Evolutionary conservation across 2,113 vertebrate genomes (phyloP), one percentile per base, ranked within the genome.

Genomic region (Esox niger): DNA sequence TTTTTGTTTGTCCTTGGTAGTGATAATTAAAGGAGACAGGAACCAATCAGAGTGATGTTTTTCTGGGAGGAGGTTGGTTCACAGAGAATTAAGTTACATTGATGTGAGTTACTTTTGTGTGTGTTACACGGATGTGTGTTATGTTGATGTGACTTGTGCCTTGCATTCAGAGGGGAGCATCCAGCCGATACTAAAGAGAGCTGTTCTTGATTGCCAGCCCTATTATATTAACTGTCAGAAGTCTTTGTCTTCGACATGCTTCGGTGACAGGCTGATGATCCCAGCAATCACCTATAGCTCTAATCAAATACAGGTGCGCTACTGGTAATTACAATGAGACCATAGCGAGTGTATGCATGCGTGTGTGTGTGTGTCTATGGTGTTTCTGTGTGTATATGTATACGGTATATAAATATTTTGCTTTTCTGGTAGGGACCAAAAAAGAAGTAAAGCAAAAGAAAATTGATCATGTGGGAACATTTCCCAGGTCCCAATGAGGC

Each of bases 281-380:
- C 58, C 26, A 61, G 31, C 70, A 73, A 64, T 67, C 55, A 64
- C 73, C 43, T 38, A 52, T 38, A 47, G 69, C 56, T 60, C 69
- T 69, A 73, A 75, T 77, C 70, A 57, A 74, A 69, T 62, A 61
- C 64, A 77, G 69, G 60, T 77, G 65, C 47, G 68, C 35, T 15
- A 56, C 21, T 21, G 27, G 30, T 74, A 76, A 78, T 76, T 75
- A 77, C 5, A n/a, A 4, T 52, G 47, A 21, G 47, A 2, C 20
- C n/a, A 52, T 10, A n/a, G 17, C 13, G 17, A 2, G 47, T 21
- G n/a, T 21, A 2, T 35, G 35, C 1, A 13, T 2, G 11, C 2
- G 2, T 0, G 10, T 3, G 2, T 38, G 35, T 3, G 38, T 43
- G 13, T 0, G 3, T 1, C 11, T 15, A 11, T 38, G 35, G 9